These are phyloP conservation scores for Turnix velox DNA, from an alignment of 2,113 vertebrate genomes.

Conservation along the genomic window DNA sequence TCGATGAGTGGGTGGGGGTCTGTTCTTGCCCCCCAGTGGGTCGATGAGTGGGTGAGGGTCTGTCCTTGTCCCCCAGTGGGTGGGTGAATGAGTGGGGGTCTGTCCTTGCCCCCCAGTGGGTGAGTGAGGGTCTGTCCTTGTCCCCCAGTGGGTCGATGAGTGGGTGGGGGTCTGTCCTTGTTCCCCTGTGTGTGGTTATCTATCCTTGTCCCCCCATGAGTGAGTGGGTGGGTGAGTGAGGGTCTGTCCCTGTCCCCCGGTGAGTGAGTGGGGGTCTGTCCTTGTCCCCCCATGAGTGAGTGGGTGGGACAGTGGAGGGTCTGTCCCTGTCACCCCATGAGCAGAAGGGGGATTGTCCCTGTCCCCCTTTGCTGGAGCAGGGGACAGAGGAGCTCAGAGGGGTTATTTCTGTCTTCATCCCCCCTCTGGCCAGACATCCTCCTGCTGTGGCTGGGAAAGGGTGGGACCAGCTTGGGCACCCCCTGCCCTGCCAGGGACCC, in stretches of 20 bases:
- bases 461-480: not conserved
- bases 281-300: not conserved
- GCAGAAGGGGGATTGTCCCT: not conserved
- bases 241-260: not conserved
- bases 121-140: too few species aligned
- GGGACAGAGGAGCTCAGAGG: not conserved
- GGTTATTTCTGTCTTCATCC: not conserved
- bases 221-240: too few species aligned
- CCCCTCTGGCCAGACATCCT: not conserved
- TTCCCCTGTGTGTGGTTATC: too few species aligned
- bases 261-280: not conserved
- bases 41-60: too few species aligned
- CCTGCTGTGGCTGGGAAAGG: fast-evolving
- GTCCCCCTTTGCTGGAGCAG: not conserved
- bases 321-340: not conserved
- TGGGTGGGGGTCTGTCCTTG: not conserved
- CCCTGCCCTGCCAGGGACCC: not conserved
- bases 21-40: too few species aligned
- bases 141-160: not conserved
- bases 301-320: not conserved
- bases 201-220: too few species aligned
- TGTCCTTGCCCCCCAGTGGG: too few species aligned
- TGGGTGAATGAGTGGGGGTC: too few species aligned
- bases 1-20: too few species aligned
- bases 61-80: too few species aligned